Evolutionary conservation across 2,888 invertebrate genomes (phyloP), one percentile per base, ranked within the genome.

Genomic region (Temnothorax rugatulus): DNA sequence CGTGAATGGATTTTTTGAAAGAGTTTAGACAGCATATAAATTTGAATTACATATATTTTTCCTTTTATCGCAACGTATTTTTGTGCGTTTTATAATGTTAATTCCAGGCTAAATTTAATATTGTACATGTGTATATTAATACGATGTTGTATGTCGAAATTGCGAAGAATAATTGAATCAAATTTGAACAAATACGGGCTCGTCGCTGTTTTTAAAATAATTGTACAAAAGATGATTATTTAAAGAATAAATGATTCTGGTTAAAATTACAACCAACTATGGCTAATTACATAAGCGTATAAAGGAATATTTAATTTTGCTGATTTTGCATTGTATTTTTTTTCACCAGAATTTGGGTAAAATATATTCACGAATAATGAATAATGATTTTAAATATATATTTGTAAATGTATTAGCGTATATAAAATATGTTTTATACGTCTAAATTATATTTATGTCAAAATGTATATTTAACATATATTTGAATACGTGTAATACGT

Each of bases 251-350:
- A 71, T 59, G 21, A 79, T 79, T 44, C 7, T 79, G 25, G 4
- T 69, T 59, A 41, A 71, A 71, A 73, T 50, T 61, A 34, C n/a
- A 50, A 38, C 71, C 38, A 74, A 81, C 66, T 82, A 68, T 74
- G 73, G 69, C 71, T 75, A 47, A 89, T 59, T 61, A 77, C 50
- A 82, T 82, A 61, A 54, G 52, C 52, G 25, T 66, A 9, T 41
- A 66, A 25, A 68, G 44, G 0, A 4, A 66, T 66, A 66, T 64
- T 52, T 77, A 44, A 66, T 68, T 57, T 66, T 68, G 13, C 1
- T 57, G 41, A 77, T 7, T 54, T 68, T 68, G 1, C 15, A 54
- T 54, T 68, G 13, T 29, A 77, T 41, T 77, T 64, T 57, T 57
- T 76, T 50, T 38, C n/a, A 61, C 1, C 29, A 63, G 25, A 11